phyloP scores from a whole-genome alignment of 2,113 vertebrate genomes.

The Rhegmatorhina hoffmannsi region DNA sequence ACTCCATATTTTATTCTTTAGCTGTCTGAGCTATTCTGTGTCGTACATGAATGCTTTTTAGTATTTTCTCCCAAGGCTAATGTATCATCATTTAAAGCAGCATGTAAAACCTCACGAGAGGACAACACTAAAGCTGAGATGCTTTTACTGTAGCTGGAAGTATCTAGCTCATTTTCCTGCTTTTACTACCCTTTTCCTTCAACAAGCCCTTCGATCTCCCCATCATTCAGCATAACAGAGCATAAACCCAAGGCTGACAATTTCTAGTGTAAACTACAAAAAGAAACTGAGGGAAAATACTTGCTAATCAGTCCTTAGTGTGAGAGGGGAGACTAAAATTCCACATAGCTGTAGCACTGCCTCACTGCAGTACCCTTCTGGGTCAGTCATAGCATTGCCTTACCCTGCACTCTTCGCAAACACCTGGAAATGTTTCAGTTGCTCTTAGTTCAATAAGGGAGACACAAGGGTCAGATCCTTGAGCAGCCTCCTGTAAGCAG shows the following conservation, averaged over 20 bases:
- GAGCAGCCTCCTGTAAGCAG: background rate
- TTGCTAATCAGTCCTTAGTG: slow-evolving; percentile 7
- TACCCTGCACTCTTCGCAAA: background rate
- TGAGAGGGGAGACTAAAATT: background rate
- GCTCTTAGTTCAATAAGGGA: background rate
- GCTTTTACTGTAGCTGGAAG: slow-evolving; percentile 70
- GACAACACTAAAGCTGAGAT: slow-evolving; percentile 64
- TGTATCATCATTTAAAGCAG: slow-evolving; percentile 72
- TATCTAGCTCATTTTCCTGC: slow-evolving; percentile 59
- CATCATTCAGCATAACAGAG: slow-evolving; percentile 58
- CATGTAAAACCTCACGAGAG: slow-evolving; percentile 73
- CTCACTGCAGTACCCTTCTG: background rate
- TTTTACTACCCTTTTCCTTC: slow-evolving; percentile 63
- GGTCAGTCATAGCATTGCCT: background rate
- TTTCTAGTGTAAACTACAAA: slow-evolving; percentile 42
- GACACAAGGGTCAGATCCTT: background rate
- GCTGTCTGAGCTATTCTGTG: slow-evolving; percentile 65
- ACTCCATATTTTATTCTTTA: slow-evolving; percentile 52
- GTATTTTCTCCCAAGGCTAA: slow-evolving; percentile 75
- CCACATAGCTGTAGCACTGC: background rate
- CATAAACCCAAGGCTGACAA: slow-evolving; percentile 50
- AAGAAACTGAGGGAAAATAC: background rate
- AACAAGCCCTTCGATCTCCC: slow-evolving; percentile 9
- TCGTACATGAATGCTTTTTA: slow-evolving; percentile 60
- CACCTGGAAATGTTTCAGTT: background rate